Base-by-base conservation (phyloP, 2,888 invertebrate species). In the Neoitamus cyanurus region DNA sequence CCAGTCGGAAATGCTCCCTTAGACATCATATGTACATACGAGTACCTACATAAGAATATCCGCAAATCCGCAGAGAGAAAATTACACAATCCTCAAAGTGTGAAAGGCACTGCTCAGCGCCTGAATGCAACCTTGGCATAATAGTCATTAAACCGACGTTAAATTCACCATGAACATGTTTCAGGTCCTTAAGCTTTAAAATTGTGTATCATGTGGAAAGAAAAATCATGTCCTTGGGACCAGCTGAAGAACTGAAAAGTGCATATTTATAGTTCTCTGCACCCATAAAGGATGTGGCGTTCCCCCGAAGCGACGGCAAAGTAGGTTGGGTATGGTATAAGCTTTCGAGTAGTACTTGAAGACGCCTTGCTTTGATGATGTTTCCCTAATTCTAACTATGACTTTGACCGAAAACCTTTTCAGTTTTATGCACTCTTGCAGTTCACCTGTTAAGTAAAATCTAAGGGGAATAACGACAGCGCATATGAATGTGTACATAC, bases 111-210 rank as follows among this genome's bases (percentile, higher is more conserved):
- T 70, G 30, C 70, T 70, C 70, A 25, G 20, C 58, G 58, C 58
- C 70, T 70, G 70, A 70, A 70, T 70, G 70, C 70, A 70, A 30
- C 70, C 70, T 70, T 70, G 70, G n/a, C 70, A 31, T 28, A 70
- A 70, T 30, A 30, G 70, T 70, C 70, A 30, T 70, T 70, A 70
- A 70, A 70, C 70, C 31, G n/a, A 70, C 31, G 31, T 70, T 70
- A 70, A 70, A 70, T 70, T 70, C 70, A 70, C 30, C 70, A 30
- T 70, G 31, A 7, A 70, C 70, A 30, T 70, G 30, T 31, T 70
- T 30, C 70, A 70, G 25, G 25, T 70, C 30, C 70, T 70, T 30
- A 28, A 30, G 31, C 30, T 70, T 70, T 30, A 30, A 70, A 31
- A 70, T 31, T 70, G 9, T 70, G 31, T 70, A 30, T 70, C 31